Conservation (phyloP, 2,888 invertebrate genomes). For the Cynaeus angustus region DNA sequence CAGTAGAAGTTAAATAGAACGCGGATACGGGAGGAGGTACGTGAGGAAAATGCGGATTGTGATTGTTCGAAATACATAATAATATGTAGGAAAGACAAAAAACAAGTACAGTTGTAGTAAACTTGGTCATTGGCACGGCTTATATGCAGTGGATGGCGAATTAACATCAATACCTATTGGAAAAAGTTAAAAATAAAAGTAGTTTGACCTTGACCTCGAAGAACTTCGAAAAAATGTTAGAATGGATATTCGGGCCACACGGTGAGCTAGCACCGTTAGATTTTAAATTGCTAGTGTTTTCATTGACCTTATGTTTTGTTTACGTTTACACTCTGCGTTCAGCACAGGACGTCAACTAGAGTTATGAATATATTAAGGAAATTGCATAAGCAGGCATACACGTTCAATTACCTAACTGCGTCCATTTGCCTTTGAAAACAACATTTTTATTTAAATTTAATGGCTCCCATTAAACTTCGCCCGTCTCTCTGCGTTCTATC, state of each 20-base stretch:
- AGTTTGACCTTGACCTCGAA: conserved; percentile 64
- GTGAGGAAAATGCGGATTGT: conserved; percentile 49
- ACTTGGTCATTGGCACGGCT: conserved; percentile 62
- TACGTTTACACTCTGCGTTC: conserved; percentile 56
- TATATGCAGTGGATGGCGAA: conserved; percentile 57
- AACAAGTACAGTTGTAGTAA: conserved; percentile 60
- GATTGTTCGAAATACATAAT: conserved; percentile 53
- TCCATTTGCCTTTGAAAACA: conserved; percentile 45
- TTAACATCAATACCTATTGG: conserved; percentile 58
- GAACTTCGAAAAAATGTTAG: conserved; percentile 62
- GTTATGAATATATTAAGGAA: conserved; percentile 51
- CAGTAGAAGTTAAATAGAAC: conserved; percentile 38
- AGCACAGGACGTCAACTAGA: conserved; percentile 48
- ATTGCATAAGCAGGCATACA: conserved; percentile 49
- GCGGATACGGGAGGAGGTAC: conserved; percentile 40
- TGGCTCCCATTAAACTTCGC: conserved; percentile 40
- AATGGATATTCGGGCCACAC: conserved; percentile 63
- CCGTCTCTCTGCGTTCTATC: conserved; percentile 27
- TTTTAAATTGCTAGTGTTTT: conserved; percentile 62
- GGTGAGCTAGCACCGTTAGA: conserved; percentile 62
- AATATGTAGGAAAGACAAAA: conserved; percentile 56
- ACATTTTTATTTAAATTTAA: conserved; percentile 42
- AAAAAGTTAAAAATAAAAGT: conserved; percentile 67
- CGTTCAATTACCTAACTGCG: conserved; percentile 50
- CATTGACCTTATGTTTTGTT: conserved; percentile 63